Percentiles rank a stretch among this genome's conserved stretches.
phyloP scores from a whole-genome alignment of 2,113 vertebrate genomes.

The Chauna torquata region DNA sequence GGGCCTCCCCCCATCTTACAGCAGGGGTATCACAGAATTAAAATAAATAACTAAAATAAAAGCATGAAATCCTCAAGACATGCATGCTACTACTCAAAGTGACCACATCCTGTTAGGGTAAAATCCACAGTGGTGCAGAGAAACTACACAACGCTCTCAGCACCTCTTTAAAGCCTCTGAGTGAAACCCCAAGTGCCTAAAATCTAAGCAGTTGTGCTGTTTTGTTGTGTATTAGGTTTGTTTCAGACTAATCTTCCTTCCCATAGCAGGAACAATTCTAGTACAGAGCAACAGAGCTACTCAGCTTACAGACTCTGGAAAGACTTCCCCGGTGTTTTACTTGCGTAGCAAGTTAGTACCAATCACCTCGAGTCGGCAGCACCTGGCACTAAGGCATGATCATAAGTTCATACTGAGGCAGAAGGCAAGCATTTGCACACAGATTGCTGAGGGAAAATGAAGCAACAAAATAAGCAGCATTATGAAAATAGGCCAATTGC shows the following conservation, averaged over 20 bases:
- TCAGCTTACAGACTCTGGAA: background rate
- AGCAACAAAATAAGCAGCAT: background rate
- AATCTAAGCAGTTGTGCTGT: background rate
- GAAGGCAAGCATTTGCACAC: background rate
- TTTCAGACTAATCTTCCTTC: background rate
- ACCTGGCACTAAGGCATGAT: accelerated
- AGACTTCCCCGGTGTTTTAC: background rate
- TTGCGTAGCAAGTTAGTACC: background rate
- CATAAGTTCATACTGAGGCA: background rate
- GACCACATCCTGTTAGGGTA: constrained; percentile 56
- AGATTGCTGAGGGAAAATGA: background rate
- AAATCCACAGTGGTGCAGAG: background rate
- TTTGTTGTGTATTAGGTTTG: background rate
- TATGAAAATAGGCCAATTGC: background rate
- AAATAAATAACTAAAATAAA: background rate
- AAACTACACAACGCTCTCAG: background rate
- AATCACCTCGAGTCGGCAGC: accelerated
- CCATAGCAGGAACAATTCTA: background rate
- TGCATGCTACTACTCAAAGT: background rate
- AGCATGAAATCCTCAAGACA: background rate
- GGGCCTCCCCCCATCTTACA: background rate
- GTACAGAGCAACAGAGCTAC: background rate
- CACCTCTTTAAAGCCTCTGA: background rate
- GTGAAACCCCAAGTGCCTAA: background rate
- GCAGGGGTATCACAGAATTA: background rate